Base-by-base conservation (phyloP, 1,140 invertebrate species). In the Eriocheir sinensis region DNA sequence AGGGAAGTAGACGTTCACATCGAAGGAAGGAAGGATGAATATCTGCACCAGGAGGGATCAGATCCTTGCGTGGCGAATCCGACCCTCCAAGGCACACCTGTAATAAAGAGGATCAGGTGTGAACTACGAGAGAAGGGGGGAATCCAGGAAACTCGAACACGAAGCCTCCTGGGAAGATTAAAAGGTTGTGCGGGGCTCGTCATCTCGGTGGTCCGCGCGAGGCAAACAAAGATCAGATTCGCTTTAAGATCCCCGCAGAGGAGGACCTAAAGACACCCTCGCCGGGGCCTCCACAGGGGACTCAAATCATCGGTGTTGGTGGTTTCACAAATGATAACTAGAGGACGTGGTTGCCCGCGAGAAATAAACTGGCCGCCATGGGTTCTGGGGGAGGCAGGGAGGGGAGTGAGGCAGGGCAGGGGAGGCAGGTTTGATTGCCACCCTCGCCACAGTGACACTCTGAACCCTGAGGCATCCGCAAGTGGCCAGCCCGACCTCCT, bases 371-470 rank as follows among this genome's bases (percentile, higher is more conserved):
- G 92, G 92, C 44, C 92, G 41, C 92, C 85, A 93, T 93, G 89
- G 92, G 48, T 89, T 41, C 60, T 72, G 60, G 9, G 60, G 21
- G 60, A 72, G 60, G 53, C n/a, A 15, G 40, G 89, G 3, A 36
- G 83, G 30, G 83, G 80, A n/a, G n/a, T 83, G n/a, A 83, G 80
- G 36, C 12, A 30, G 85, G 86, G 86, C 40, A 85, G 91, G 79
- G 89, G 89, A 91, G 89, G 53, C 15, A 60, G 86, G 32, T 27
- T 34, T 89, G 89, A 93, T 93, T 93, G 80, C 92, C 89, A 93
- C 92, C 92, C 72, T 86, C 86, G 48, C 60, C 88, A 89, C 85
- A 93, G 92, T 93, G 92, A 93, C 92, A 93, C 89, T 93, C 48
- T 41, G 6, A 53, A 27, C 48, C 92, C 27, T 60, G n/a, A 30